Base-by-base conservation (phyloP, 35 echinoderm and acorn worm genomes). In the Acanthaster planci region DNA sequence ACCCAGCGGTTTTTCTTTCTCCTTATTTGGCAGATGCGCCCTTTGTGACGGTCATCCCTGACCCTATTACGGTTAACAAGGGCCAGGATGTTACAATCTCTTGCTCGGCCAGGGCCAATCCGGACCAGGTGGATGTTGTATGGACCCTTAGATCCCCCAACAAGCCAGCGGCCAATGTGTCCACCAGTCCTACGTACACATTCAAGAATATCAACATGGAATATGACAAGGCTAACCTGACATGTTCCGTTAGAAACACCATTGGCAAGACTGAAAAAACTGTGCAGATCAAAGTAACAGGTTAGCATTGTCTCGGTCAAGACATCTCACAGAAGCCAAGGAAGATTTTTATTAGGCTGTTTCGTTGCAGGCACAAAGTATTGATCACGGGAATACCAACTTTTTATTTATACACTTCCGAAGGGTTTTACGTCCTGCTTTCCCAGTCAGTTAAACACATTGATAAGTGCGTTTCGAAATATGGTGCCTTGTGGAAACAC, bases 171-270 rank as follows among this genome's bases (percentile, higher is more conserved):
- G 9, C 29, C 8, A 23, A 72, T 72, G 23, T 23, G 2, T 72
- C 29, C 8, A 72, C 64, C 14, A 7, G 64, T 9, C 26, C 26
- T 26, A 72, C 29, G 26, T 72, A 72, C 64, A 26, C 8, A 14
- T 34, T 72, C 34, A 72, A 30, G 29, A 72, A 72, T 8, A 16
- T 72, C 34, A 34, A 72, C 16, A 8, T 72, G 64, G 34, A 26
- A 19, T 72, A 72, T 8, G 64, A 72, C 64, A 26, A 31, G 64
- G 64, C 64, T 26, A 72, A 34, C 23, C 30, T 72, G 64, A 72
- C 64, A 10, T 72, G 64, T 29, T 23, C 18, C 1, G 64, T 0
- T 3, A 8, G n/a, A 0, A 72, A 72, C 30, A 26, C 26, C 7
- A 72, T 72, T 29, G 64, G 64, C 34, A 34, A 29, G 18, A 72